Evolutionary conservation across 2,113 vertebrate genomes (phyloP).

Genomic region (Daboia siamensis): DNA sequence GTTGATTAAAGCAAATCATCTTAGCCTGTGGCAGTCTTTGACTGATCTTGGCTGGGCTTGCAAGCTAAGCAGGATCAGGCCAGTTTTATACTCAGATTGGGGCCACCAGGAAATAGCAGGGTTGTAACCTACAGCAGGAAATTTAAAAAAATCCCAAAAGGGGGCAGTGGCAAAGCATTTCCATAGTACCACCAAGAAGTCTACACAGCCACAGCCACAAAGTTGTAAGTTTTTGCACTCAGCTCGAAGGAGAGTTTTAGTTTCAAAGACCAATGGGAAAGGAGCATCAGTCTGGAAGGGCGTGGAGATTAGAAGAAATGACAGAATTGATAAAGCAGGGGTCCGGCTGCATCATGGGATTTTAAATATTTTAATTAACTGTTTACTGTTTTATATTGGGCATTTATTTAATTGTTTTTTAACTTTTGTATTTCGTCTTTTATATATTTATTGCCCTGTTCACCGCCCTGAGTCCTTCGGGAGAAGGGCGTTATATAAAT

Average conservation of each 20-base stretch:
- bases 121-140: neutral
- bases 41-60: neutral
- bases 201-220: neutral
- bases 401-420: no score
- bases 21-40: neutral
- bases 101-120: neutral
- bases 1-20: neutral
- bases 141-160: neutral
- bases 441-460: no score
- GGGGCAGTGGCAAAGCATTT: neutral
- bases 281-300: neutral
- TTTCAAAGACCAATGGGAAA: neutral
- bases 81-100: neutral
- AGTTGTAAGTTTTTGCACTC: neutral
- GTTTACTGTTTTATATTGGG: no score
- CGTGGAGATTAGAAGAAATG: neutral
- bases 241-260: neutral
- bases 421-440: no score
- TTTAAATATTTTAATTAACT: no score
- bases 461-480: no score
- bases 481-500: no score
- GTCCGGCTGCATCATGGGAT: no score
- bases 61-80: neutral
- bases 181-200: neutral
- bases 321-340: neutral